Evolutionary conservation across 2,113 vertebrate genomes (phyloP).

Genomic region (Corythaixoides concolor): DNA sequence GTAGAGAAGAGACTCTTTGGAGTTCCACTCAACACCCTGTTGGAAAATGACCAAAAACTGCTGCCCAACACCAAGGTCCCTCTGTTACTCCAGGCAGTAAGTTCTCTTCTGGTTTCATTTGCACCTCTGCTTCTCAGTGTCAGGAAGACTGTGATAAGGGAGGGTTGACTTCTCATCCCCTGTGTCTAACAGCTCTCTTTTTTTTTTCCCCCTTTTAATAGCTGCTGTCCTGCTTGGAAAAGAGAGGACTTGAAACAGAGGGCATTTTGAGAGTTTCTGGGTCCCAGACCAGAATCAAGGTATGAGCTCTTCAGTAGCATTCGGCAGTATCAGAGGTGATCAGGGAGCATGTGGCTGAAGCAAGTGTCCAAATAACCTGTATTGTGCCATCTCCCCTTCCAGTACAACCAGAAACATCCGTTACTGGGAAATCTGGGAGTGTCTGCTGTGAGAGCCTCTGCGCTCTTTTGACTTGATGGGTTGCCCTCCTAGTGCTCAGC

Average conservation of each 20-base stretch:
- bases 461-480: not conserved
- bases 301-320: constrained; percentile 12
- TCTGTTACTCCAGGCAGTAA: constrained; percentile 85
- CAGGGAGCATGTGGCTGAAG: not conserved
- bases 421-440: not conserved
- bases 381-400: not conserved
- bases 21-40: constrained; percentile 79
- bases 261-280: constrained; percentile 90
- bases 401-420: not conserved
- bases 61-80: constrained; percentile 78
- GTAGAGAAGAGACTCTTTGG: constrained; percentile 87
- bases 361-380: not conserved
- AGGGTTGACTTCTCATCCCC: not conserved
- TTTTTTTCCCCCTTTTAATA: constrained; percentile 29
- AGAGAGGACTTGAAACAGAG: constrained; percentile 85
- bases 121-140: not conserved
- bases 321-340: not conserved
- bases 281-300: constrained; percentile 90
- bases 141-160: not conserved
- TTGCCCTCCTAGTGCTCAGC: not conserved
- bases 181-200: not conserved
- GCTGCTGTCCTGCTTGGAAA: constrained; percentile 89
- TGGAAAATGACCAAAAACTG: constrained; percentile 86
- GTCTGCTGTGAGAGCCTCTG: not conserved
- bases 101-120: not conserved